Base-by-base conservation (phyloP, 2,797 vertebrate genomes). In the Pantherophis alleghaniensis region DNA sequence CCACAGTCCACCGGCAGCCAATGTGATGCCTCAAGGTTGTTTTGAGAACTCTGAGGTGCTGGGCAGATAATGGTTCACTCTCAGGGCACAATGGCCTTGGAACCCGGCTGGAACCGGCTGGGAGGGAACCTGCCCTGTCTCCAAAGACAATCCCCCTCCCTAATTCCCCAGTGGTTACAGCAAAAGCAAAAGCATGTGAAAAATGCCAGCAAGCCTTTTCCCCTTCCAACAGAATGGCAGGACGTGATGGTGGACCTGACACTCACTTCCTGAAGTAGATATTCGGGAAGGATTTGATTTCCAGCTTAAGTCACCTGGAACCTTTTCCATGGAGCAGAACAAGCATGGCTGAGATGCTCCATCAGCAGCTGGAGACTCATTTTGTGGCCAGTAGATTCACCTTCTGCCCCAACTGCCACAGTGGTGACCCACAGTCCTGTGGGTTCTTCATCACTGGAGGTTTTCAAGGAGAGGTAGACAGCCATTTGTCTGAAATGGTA, bases 241-340 rank as follows among this genome's bases (percentile, higher is more conserved):
- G 59, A 60, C 7, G 4, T 26, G 24, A 26, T 26, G 60, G 60
- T 60, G 24, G 60, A 61, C 60, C 3, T 26, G 24, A 26, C 61
- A 28, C 60, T 28, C 60, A 95, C 93, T 90, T 93, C 86, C 69
- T 57, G 93, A 92, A 91, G 91, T 95, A 53, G 92, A 94, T 88
- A 95, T 97, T 92, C 94, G 90, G 88, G 95, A 95, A 96, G 95
- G 53, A 13, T 90, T 96, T 97, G 96, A 93, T 14, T 59, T 47
- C 55, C 92, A 16, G 95, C 93, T 94, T 95, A 96, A 96, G 96
- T 95, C 97, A 96, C 93, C 94, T 90, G 95, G 95, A 96, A 96
- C 95, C 91, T 63, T 95, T 1, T 88, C 91, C 92, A 22, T 94
- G 92, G 92, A 94, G 92, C 92, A 92, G 93, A 32, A 24, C 13